Percentiles rank a stretch among this genome's conserved stretches.
Evolutionary conservation across 2,797 vertebrate genomes (phyloP).

Genomic region (Halcyon badia): DNA sequence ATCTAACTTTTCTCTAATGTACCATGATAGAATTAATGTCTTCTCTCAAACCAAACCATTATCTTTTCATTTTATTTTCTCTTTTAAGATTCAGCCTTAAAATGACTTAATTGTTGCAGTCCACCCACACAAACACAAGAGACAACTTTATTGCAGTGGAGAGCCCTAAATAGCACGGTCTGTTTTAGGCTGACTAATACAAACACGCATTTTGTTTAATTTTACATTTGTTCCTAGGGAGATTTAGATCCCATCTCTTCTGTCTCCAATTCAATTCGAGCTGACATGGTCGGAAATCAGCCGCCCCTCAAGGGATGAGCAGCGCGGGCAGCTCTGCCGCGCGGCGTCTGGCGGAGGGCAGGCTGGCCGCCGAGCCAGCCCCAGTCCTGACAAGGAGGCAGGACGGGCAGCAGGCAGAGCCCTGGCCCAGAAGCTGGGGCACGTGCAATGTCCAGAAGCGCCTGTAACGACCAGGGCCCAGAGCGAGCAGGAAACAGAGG

Average conservation of each 20-base stretch:
- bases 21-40: neutral
- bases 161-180: conserved; percentile 55
- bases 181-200: conserved; percentile 56
- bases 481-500: neutral
- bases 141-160: conserved; percentile 8
- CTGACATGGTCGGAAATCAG: fast-evolving
- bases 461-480: fast-evolving
- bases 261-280: neutral
- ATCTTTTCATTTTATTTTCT: conserved; percentile 35
- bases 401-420: neutral
- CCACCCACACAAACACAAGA: conserved; percentile 63
- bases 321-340: neutral
- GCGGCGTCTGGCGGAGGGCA: neutral
- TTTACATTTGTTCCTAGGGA: conserved; percentile 53
- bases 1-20: neutral
- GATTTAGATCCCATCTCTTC: neutral
- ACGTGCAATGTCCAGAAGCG: neutral
- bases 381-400: neutral
- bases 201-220: conserved; percentile 50
- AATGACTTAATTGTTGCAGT: conserved; percentile 58
- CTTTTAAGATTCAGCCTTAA: conserved; percentile 51
- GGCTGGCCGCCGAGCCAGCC: neutral
- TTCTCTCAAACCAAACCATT: neutral
- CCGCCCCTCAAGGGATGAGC: neutral
- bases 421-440: neutral